phyloP scores from a whole-genome alignment of 2,113 vertebrate species.

The Paramormyrops kingsleyae region DNA sequence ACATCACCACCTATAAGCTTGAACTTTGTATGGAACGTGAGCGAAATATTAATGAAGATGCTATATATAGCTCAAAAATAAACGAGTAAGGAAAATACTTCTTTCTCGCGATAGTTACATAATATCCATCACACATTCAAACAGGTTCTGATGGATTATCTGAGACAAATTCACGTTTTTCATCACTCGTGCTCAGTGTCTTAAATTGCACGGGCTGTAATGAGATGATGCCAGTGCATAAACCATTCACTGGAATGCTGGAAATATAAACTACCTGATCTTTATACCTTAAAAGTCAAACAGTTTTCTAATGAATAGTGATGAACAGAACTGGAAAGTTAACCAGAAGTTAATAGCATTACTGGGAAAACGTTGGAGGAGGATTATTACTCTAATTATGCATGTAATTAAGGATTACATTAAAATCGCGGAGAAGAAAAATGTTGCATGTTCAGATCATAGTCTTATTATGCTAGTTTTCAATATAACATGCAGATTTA shows the following conservation, averaged over 20 bases:
- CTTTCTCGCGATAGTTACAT: neutral
- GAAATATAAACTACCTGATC: neutral
- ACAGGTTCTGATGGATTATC: neutral
- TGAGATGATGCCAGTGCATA: neutral
- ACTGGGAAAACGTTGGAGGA: neutral
- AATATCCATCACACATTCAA: neutral
- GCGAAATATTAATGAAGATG: slow-evolving; percentile 54
- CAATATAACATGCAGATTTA: neutral
- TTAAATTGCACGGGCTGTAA: neutral
- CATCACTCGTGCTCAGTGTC: neutral
- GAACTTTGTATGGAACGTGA: slow-evolving; percentile 66
- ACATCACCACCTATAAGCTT: slow-evolving; percentile 40
- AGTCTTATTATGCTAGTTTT: neutral
- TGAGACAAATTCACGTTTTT: neutral
- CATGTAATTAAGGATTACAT: neutral
- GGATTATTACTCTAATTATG: neutral
- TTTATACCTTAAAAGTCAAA: neutral
- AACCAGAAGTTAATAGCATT: neutral
- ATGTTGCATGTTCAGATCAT: neutral
- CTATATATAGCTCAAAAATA: slow-evolving; percentile 18
- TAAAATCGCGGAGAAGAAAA: neutral
- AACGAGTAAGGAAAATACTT: neutral
- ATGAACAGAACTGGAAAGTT: neutral
- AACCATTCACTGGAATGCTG: neutral
- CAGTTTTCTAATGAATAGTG: too few relatives aligned